A percentile compares a stretch with the other conserved stretches of the same genome.
Conservation (phyloP, 1,140 invertebrate genomes). For the Nymphalis io region DNA sequence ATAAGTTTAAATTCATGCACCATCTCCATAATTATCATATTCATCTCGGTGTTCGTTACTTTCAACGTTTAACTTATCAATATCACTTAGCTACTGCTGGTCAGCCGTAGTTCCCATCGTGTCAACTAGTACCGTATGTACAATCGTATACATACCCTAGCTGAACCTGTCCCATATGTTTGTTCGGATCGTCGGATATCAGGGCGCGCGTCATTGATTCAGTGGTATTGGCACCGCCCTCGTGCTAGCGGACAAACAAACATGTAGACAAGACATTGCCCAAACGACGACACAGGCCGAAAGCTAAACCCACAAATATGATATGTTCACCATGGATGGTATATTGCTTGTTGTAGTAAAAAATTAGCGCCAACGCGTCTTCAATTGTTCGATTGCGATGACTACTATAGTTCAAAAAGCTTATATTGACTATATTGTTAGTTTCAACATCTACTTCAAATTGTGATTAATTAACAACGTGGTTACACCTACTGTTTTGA, state of each 20-base stretch:
- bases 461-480: constrained; percentile 61
- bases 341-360: constrained; percentile 75
- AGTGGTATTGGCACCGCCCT: constrained; percentile 93
- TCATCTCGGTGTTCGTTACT: background rate
- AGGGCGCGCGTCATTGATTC: constrained; percentile 95
- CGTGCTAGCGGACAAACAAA: constrained; percentile 88
- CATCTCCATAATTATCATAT: constrained; percentile 13
- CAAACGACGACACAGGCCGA: constrained; percentile 83
- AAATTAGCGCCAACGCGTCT: constrained; percentile 73
- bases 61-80: constrained; percentile 8
- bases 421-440: constrained; percentile 59
- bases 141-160: constrained; percentile 90
- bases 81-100: constrained; percentile 25
- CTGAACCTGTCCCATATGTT: constrained; percentile 93
- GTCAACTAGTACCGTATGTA: constrained; percentile 73
- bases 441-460: constrained; percentile 57
- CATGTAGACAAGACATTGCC: constrained; percentile 76
- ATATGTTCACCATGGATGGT: constrained; percentile 67
- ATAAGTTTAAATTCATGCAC: constrained; percentile 10
- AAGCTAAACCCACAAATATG: constrained; percentile 58
- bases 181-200: constrained; percentile 93
- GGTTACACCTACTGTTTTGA: constrained; percentile 18
- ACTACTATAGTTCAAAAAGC: constrained; percentile 59
- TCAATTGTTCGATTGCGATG: constrained; percentile 41
- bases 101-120: constrained; percentile 41